phyloP scores from a whole-genome alignment of 1,140 invertebrate species.

The Pseudomyrmex flavicornis region DNA sequence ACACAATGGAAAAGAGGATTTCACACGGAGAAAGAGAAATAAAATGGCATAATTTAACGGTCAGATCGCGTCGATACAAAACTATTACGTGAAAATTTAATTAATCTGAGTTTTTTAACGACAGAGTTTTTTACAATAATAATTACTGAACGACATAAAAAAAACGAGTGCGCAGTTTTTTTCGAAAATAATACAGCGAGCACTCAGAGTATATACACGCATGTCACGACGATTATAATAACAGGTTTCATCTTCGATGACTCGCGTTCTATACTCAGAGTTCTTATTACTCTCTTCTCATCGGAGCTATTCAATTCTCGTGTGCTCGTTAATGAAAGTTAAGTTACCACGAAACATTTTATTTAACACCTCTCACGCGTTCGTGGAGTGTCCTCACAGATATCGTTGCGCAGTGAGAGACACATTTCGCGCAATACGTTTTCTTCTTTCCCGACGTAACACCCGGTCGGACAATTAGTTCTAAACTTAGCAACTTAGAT shows the following conservation, averaged over 20 bases:
- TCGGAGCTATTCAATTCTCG: background rate
- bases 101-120: background rate
- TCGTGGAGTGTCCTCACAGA: constrained; percentile 3
- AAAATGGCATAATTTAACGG: too few species aligned
- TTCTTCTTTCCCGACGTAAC: background rate
- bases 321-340: constrained; percentile 19
- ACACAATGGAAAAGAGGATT: too few species aligned
- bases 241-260: constrained; percentile 13
- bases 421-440: constrained; percentile 3
- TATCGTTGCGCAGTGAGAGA: background rate
- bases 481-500: background rate
- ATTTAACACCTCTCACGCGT: constrained; percentile 32
- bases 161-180: background rate
- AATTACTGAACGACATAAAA: too few species aligned
- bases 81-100: background rate
- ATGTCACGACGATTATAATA: background rate
- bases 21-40: too few species aligned
- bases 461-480: background rate
- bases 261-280: background rate
- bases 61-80: too few species aligned
- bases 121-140: background rate
- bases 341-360: background rate
- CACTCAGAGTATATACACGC: background rate
- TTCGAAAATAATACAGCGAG: background rate
- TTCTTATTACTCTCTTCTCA: background rate